Evolutionary conservation across 2,797 vertebrate genomes (phyloP), one percentile per base, ranked within the genome.

Genomic region (Danio choprae): DNA sequence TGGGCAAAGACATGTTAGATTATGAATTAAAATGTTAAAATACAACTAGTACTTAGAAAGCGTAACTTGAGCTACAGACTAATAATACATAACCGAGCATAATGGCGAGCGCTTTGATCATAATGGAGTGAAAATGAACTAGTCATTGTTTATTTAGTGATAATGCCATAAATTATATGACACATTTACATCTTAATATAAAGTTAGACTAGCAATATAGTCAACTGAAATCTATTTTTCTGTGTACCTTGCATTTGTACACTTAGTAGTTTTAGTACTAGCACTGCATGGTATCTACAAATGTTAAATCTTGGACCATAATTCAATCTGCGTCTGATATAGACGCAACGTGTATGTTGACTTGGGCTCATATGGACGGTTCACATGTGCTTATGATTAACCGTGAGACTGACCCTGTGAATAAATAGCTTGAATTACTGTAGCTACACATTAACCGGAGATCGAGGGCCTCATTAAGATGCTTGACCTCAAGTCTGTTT

Each of bases 401-500:
- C 78, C 48, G 22, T 16, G 69, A 53, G 59, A 71, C 38, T 60
- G 58, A 73, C 38, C 15, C 50, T 67, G 63, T 80, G 60, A 80
- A 74, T 73, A 73, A 74, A 73, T 56, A 50, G 78, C 78, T 73
- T 80, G 51, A 73, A 73, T 55, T 64, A 74, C 50, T 65, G 22
- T 10, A 74, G 78, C 60, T 80, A 80, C 78, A 80, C 22, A 80
- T 80, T 80, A 80, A 80, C 78, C 65, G 51, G 51, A 80, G 41
- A 73, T 73, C 4, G 50, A 65, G 50, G 41, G 51, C 16, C 60
- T 72, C 50, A 73, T 65, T 58, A 73, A 80, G 22, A 46, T 46
- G 48, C 59, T 36, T 76, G 72, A 81, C 80, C 64, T 68, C 64
- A 53, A 62, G 64, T 77, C 36, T 69, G 46, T 81, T 76, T 55